Conservation (phyloP, 2,888 invertebrate species). For the Pecten maximus region DNA sequence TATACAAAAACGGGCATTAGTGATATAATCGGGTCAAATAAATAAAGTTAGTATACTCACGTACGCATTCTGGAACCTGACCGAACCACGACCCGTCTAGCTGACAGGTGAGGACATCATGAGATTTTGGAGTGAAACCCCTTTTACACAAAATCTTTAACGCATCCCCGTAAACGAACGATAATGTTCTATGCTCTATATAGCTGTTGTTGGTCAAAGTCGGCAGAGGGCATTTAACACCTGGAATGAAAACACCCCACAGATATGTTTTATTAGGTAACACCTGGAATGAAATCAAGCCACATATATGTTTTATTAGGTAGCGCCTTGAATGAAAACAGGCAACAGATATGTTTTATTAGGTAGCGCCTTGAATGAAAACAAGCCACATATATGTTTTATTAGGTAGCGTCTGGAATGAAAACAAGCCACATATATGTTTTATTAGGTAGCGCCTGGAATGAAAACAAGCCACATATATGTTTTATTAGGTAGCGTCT, state of each 20-base stretch:
- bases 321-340: neutral
- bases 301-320: too few relatives aligned
- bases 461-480: too few relatives aligned
- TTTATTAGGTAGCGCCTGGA: too few relatives aligned
- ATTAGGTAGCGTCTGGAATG: neutral
- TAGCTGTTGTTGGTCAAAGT: neutral
- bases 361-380: too few relatives aligned
- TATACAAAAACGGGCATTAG: too few relatives aligned
- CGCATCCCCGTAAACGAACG: neutral
- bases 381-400: too few relatives aligned
- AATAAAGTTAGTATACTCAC: neutral
- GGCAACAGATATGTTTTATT: too few relatives aligned
- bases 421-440: too few relatives aligned
- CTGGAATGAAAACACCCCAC: neutral
- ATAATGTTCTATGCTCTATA: neutral
- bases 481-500: neutral
- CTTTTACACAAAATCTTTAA: neutral
- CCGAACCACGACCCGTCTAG: neutral
- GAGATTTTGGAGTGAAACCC: neutral
- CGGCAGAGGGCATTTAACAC: neutral
- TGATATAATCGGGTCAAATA: too few relatives aligned
- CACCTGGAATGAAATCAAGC: too few relatives aligned
- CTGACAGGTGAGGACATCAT: neutral
- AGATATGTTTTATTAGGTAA: too few relatives aligned
- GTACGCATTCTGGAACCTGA: neutral